Percentiles rank a stretch among this genome's conserved stretches.
Conservation (phyloP, 53 echinoderm and acorn worm genomes). For the Antedon mediterranea region DNA sequence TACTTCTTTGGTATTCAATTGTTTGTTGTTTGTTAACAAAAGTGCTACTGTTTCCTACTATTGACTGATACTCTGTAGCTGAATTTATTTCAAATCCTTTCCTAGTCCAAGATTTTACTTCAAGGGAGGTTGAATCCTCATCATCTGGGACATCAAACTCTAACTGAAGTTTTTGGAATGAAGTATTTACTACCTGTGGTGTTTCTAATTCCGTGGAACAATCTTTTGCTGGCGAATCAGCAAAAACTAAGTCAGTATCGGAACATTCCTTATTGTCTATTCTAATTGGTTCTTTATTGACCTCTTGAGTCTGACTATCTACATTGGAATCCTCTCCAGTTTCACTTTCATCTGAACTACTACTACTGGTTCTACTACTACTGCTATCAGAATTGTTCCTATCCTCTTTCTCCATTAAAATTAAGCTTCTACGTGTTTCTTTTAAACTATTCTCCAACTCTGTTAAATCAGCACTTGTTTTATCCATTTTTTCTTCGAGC, state of each 20-base stretch:
- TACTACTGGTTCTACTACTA: background rate
- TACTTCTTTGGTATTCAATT: background rate
- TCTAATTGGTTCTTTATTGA: background rate
- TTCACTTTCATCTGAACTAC: background rate
- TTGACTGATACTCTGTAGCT: background rate
- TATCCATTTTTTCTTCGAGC: conserved; percentile 34
- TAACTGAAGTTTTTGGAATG: background rate
- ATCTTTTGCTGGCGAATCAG: background rate
- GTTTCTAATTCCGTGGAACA: background rate
- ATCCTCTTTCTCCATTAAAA: conserved; percentile 41
- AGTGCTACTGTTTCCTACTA: background rate
- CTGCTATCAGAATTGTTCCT: background rate
- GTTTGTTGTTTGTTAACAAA: background rate
- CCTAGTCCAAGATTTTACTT: background rate
- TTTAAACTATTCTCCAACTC: conserved; percentile 43
- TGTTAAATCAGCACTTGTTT: conserved; percentile 36
- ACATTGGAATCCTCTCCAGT: background rate
- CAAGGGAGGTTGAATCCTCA: background rate
- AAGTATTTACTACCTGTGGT: background rate
- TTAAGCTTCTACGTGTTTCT: conserved; percentile 47
- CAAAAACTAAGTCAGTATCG: background rate
- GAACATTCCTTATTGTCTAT: too few relatives aligned
- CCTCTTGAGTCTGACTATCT: background rate
- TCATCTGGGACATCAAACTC: background rate
- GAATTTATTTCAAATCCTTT: background rate